A percentile compares a stretch with the other conserved stretches of the same genome.
phyloP scores from a whole-genome alignment of 2,888 invertebrate genomes.

The Drosophila austrosaltans region DNA sequence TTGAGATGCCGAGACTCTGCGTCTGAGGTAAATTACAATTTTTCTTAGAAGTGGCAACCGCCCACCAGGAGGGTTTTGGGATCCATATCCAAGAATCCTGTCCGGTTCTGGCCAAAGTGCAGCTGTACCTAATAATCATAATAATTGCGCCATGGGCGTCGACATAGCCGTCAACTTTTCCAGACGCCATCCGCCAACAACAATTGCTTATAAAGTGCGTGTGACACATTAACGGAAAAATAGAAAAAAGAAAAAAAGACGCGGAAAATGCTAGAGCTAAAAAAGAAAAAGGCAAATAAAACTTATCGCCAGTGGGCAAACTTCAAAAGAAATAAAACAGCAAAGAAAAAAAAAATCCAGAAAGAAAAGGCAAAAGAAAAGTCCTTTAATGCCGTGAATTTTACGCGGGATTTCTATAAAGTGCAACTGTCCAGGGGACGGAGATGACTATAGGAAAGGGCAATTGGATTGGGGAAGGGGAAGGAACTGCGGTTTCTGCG shows the following conservation, averaged over 20 bases:
- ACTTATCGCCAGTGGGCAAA: slow-evolving; percentile 60
- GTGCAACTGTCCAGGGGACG: slow-evolving; percentile 44
- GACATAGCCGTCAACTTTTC: slow-evolving; percentile 72
- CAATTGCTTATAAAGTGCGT: slow-evolving; percentile 80
- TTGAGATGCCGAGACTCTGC: slow-evolving; percentile 36
- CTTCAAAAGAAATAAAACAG: slow-evolving; percentile 75
- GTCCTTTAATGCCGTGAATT: slow-evolving; percentile 78
- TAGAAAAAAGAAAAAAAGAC: slow-evolving; percentile 38
- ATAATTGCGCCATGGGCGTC: slow-evolving; percentile 77
- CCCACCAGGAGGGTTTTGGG: slow-evolving; percentile 45
- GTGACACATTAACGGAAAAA: slow-evolving; percentile 80
- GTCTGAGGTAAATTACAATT: slow-evolving; percentile 76
- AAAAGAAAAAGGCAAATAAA: slow-evolving; percentile 68
- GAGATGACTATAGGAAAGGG: background rate
- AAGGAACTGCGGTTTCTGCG: slow-evolving; percentile 62
- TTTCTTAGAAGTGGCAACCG: slow-evolving; percentile 75
- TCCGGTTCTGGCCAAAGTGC: slow-evolving; percentile 58
- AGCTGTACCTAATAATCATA: slow-evolving; percentile 79
- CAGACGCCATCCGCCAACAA: slow-evolving; percentile 71
- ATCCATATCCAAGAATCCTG: slow-evolving; percentile 12
- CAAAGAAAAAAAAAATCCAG: slow-evolving; percentile 35
- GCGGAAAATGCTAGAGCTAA: slow-evolving; percentile 57
- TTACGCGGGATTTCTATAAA: slow-evolving; percentile 74
- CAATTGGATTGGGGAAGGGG: slow-evolving; percentile 14
- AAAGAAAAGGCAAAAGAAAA: slow-evolving; percentile 48